Evolutionary conservation across 2,797 vertebrate species (phyloP).

Genomic region (Prionace glauca): DNA sequence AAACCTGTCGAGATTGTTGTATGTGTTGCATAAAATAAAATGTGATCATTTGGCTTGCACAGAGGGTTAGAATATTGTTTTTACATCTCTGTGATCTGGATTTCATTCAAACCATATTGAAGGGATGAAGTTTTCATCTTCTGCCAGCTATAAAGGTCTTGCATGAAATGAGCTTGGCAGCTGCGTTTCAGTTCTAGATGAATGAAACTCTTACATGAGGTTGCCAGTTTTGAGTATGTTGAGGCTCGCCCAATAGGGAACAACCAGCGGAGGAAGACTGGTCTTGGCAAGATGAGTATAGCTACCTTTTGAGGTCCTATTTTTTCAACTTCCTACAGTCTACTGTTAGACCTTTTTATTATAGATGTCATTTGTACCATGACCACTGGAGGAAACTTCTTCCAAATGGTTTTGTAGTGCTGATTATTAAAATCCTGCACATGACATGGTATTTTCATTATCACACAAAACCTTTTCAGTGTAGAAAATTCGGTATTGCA

Average conservation of each 20-base stretch:
- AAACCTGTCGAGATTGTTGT: background rate
- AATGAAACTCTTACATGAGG: background rate
- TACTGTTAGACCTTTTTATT: no score
- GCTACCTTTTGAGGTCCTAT: no score
- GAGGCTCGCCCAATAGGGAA: no score
- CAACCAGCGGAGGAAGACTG: no score
- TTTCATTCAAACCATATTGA: background rate
- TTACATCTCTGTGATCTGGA: background rate
- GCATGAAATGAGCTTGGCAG: background rate
- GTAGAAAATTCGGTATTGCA: background rate
- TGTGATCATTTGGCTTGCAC: background rate
- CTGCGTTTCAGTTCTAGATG: background rate
- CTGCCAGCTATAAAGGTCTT: background rate
- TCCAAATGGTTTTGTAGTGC: background rate
- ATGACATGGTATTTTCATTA: background rate
- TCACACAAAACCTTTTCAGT: background rate
- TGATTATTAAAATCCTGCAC: background rate
- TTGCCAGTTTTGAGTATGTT: background rate
- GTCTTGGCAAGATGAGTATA: no score
- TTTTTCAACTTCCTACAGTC: no score
- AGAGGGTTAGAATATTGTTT: background rate
- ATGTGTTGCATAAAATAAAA: background rate
- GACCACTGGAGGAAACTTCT: background rate
- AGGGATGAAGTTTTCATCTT: background rate
- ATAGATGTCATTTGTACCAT: no score